Conservation (phyloP, 2,888 invertebrate species). For the Microctonus brassicae region DNA sequence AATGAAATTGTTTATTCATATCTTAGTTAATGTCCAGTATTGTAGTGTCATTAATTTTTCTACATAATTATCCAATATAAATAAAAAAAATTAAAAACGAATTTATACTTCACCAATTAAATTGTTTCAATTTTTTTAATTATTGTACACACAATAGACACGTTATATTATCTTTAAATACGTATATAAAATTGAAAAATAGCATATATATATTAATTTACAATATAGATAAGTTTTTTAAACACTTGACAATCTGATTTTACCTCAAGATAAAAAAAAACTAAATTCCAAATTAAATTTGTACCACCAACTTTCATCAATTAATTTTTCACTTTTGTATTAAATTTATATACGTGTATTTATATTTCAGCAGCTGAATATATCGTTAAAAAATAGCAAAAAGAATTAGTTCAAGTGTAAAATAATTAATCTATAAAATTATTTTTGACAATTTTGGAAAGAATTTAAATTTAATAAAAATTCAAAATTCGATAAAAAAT, state of each 20-base stretch:
- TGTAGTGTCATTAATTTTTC: background rate
- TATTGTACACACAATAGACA: background rate
- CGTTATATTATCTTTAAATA: background rate
- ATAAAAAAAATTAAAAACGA: background rate
- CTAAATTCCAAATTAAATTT: too few species aligned
- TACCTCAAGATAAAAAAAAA: too few species aligned
- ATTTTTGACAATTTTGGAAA: too few species aligned
- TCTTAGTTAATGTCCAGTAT: too few species aligned
- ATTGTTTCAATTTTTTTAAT: background rate
- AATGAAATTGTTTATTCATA: too few species aligned
- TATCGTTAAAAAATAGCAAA: too few species aligned
- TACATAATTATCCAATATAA: background rate
- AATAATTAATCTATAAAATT: too few species aligned
- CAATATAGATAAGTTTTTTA: background rate
- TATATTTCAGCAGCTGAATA: too few species aligned
- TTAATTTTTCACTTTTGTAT: background rate
- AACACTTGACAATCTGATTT: background rate
- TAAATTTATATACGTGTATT: too few species aligned
- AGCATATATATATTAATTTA: background rate
- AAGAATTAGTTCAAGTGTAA: too few species aligned
- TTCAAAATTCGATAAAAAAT: too few species aligned
- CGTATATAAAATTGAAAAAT: background rate
- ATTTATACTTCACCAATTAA: background rate
- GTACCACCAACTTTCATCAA: background rate
- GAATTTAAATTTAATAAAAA: too few species aligned